phyloP scores from a whole-genome alignment of 2,113 vertebrate species.

The Oenanthe melanoleuca region DNA sequence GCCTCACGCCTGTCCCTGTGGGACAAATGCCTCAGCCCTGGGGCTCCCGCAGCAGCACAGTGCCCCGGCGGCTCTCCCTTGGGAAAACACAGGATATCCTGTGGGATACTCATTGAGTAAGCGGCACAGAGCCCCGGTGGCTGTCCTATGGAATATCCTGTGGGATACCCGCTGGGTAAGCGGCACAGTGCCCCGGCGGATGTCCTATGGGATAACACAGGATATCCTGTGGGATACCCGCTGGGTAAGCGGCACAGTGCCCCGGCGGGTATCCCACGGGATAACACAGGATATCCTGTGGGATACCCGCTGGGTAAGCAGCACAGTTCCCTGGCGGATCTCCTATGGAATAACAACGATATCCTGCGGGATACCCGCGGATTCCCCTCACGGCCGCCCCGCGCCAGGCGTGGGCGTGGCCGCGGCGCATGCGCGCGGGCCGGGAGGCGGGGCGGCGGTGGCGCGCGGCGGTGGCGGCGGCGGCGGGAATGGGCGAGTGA shows the following conservation, averaged over 20 bases:
- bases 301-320: no score
- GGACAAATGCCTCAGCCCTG: not conserved
- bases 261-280: accelerated
- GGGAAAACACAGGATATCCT: accelerated
- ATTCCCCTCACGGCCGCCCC: not conserved
- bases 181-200: accelerated
- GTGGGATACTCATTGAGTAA: accelerated
- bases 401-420: not conserved
- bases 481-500: not conserved
- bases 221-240: not conserved
- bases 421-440: not conserved
- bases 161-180: accelerated
- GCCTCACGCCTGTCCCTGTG: not conserved
- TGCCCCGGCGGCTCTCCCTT: accelerated
- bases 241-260: not conserved
- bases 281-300: accelerated
- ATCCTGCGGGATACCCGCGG: accelerated
- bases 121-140: accelerated
- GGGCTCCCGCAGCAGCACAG: no score
- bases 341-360: no score
- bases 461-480: not conserved
- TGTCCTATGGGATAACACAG: no score
- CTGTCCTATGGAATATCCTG: accelerated
- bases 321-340: no score
- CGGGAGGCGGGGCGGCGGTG: accelerated